Evolutionary conservation across 2,113 vertebrate species (phyloP).

Genomic region (Chaetodon trifascialis): DNA sequence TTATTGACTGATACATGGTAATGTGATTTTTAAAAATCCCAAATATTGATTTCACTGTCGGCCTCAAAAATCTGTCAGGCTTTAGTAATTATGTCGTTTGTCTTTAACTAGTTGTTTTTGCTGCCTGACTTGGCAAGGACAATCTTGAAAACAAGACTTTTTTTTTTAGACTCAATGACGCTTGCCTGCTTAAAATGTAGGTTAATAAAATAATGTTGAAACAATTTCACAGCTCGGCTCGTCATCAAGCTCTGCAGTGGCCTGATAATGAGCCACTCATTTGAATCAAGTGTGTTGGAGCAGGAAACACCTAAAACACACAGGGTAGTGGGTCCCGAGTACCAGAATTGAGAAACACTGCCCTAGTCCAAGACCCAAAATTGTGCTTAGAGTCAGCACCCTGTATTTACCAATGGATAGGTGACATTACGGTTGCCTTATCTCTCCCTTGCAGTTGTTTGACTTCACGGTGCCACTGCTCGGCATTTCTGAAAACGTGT

Average conservation of each 20-base stretch:
- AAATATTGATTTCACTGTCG: neutral
- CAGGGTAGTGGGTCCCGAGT: too few relatives aligned
- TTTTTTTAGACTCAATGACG: too few relatives aligned
- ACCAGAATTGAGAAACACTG: neutral
- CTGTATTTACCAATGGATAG: neutral
- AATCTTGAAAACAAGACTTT: neutral
- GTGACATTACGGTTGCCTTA: constrained; percentile 39
- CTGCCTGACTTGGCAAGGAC: neutral
- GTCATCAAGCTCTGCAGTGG: too few relatives aligned
- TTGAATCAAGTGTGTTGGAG: too few relatives aligned
- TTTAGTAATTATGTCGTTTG: neutral
- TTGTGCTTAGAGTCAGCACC: neutral
- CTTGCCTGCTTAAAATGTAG: too few relatives aligned
- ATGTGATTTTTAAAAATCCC: neutral
- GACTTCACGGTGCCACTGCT: constrained; percentile 6
- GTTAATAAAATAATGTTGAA: too few relatives aligned
- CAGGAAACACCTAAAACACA: too few relatives aligned
- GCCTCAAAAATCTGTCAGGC: neutral
- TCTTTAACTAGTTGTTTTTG: neutral
- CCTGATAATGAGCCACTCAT: too few relatives aligned
- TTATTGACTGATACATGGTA: neutral
- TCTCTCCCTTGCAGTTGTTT: constrained; percentile 25
- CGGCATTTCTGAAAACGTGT: neutral
- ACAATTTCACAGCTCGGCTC: too few relatives aligned
- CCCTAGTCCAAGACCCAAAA: neutral